Evolutionary conservation across 2,113 vertebrate species (phyloP).

Genomic region (Centropus bengalensis): DNA sequence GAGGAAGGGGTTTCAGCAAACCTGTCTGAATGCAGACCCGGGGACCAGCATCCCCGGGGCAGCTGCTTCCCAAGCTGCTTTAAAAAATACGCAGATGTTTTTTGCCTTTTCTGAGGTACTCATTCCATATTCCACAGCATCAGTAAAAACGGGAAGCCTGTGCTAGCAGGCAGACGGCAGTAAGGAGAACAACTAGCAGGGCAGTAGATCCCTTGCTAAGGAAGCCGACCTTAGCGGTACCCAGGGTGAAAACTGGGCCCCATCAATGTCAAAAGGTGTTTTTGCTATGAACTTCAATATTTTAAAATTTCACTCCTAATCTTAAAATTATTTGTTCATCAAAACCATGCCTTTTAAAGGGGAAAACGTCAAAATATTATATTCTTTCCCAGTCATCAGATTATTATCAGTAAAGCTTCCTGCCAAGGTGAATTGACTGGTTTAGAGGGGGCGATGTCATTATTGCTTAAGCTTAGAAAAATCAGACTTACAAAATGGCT

Average conservation of each 20-base stretch:
- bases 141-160: background rate
- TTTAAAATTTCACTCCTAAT: background rate
- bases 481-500: background rate
- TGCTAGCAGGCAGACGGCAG: no score
- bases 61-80: no score
- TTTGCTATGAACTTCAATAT: background rate
- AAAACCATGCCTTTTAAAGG: background rate
- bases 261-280: background rate
- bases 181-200: background rate
- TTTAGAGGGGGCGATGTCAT: background rate
- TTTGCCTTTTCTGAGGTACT: background rate
- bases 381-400: background rate
- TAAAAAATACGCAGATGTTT: background rate
- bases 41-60: no score
- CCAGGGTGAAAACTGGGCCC: background rate
- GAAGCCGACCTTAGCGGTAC: background rate
- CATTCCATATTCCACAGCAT: background rate
- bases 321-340: background rate
- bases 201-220: no score
- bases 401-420: background rate
- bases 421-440: background rate
- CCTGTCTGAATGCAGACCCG: no score
- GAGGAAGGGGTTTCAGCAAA: no score
- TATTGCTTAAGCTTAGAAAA: background rate
- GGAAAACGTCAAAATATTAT: background rate